phyloP scores from a whole-genome alignment of 2,888 invertebrate species.

The Atherix ibis region DNA sequence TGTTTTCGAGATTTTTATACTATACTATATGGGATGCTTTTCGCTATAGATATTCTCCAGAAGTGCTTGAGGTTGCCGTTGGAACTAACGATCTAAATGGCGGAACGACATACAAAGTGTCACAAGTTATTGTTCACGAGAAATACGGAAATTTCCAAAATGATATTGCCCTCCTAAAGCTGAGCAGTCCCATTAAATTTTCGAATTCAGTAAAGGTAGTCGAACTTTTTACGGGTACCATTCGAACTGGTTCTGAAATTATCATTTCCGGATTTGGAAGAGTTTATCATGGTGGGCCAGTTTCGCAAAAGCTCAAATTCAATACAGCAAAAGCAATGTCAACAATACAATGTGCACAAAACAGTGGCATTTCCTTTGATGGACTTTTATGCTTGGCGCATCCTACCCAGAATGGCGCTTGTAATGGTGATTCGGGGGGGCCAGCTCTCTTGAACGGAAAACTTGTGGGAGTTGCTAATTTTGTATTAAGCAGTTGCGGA shows the following conservation, averaged over 20 bases:
- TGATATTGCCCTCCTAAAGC: slow-evolving; percentile 22
- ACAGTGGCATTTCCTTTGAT: slow-evolving; percentile 13
- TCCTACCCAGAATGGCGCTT: slow-evolving; percentile 18
- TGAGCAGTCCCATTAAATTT: slow-evolving; percentile 17
- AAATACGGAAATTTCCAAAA: slow-evolving; percentile 17
- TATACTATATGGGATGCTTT: neutral
- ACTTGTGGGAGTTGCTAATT: slow-evolving; percentile 24
- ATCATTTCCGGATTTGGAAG: slow-evolving; percentile 25
- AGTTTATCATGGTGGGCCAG: slow-evolving; percentile 13
- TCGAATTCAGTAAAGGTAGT: slow-evolving; percentile 17
- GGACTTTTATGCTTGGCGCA: slow-evolving; percentile 22
- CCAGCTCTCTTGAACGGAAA: slow-evolving; percentile 21
- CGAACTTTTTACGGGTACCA: slow-evolving; percentile 15
- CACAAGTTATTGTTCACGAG: slow-evolving; percentile 19
- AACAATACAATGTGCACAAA: slow-evolving; percentile 8
- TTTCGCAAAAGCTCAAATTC: slow-evolving; percentile 19
- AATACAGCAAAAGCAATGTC: slow-evolving; percentile 17
- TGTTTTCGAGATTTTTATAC: neutral
- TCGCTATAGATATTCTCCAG: no score
- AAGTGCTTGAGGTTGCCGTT: slow-evolving; percentile 19
- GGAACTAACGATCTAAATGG: slow-evolving; percentile 22
- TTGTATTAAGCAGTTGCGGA: slow-evolving; percentile 21
- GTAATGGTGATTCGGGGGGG: slow-evolving; percentile 28
- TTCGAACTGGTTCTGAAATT: slow-evolving; percentile 16
- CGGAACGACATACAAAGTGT: slow-evolving; percentile 19